These are phyloP conservation scores for Colletes collaris DNA, from an alignment of 2,888 invertebrate genomes.

Conservation along the genomic window DNA sequence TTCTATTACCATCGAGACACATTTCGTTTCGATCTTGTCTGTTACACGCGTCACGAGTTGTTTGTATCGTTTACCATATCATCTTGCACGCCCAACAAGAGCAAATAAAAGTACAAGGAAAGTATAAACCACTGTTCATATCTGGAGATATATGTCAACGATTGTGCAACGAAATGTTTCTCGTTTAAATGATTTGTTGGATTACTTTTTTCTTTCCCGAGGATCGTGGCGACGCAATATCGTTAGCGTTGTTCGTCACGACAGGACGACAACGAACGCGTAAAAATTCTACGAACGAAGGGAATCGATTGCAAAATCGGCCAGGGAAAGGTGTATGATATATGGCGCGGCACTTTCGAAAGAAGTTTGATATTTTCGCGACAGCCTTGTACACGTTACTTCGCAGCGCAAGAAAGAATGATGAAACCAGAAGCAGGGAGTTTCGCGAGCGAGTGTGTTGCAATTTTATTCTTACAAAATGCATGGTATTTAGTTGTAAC, in stretches of 20 bases:
- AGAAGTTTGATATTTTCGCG: slow-evolving; percentile 33
- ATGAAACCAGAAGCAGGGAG: neutral
- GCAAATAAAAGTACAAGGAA: no score
- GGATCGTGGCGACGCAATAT: neutral
- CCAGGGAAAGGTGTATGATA: slow-evolving; percentile 26
- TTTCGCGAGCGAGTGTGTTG: no score
- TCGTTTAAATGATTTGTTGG: neutral
- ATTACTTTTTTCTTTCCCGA: neutral
- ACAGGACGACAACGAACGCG: neutral
- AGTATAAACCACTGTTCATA: neutral
- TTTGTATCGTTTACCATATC: no score
- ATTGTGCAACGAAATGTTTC: neutral
- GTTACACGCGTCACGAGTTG: no score
- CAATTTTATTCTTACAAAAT: no score
- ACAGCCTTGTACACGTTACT: no score
- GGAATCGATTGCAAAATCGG: slow-evolving; percentile 46
- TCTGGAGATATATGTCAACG: no score
- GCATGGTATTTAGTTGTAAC: no score
- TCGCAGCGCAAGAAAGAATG: no score
- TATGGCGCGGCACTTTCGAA: slow-evolving; percentile 27
- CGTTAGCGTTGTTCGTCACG: slow-evolving; percentile 13
- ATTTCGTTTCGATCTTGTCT: no score
- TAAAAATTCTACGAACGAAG: slow-evolving; percentile 7
- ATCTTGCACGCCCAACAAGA: no score
- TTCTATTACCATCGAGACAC: no score